phyloP scores from a whole-genome alignment of 92 coral and sea anemone species.

The Pocillopora meandrina region DNA sequence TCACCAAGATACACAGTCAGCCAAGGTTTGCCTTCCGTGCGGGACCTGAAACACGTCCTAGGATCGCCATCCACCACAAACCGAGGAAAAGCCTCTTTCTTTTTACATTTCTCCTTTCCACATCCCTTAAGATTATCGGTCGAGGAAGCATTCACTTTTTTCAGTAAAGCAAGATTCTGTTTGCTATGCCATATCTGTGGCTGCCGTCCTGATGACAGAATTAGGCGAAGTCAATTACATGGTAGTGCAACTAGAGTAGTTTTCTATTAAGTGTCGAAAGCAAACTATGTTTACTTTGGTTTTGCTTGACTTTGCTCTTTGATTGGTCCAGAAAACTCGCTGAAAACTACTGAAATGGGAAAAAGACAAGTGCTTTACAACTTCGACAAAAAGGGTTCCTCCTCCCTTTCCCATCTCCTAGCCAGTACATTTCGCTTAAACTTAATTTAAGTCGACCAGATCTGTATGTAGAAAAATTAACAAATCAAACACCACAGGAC shows the following conservation, averaged over 20 bases:
- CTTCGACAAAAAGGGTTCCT: too few species aligned
- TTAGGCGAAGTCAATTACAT: background rate
- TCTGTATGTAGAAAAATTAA: too few species aligned
- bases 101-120: background rate
- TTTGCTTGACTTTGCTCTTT: too few species aligned
- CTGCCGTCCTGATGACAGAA: background rate
- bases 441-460: too few species aligned
- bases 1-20: background rate
- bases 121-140: background rate
- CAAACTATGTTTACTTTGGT: too few species aligned
- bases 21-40: background rate
- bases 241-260: background rate
- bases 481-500: too few species aligned
- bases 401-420: too few species aligned
- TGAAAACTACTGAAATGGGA: too few species aligned
- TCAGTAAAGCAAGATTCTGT: conserved; percentile 14
- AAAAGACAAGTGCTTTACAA: too few species aligned
- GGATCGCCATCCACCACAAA: background rate
- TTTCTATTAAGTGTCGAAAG: background rate
- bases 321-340: too few species aligned
- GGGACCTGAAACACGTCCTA: background rate
- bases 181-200: conserved; percentile 17
- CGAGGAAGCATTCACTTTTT: conserved; percentile 9
- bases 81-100: background rate
- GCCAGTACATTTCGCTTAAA: too few species aligned